Base-by-base conservation (phyloP, 2,113 vertebrate species). In the Triplophysa siluroides region DNA sequence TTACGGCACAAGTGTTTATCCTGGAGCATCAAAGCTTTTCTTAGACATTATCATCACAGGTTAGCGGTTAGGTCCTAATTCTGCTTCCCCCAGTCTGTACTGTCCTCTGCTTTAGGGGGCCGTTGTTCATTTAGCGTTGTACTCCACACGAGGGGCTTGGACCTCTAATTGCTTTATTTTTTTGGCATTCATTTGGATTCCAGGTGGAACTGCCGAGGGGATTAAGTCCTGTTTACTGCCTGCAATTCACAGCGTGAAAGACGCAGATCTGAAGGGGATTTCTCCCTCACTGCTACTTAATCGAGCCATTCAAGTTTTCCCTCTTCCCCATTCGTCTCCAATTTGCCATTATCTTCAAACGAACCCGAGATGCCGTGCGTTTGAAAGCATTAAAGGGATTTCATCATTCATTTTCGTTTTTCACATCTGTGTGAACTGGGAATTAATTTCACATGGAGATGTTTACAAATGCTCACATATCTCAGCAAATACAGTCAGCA, bases 291-390 rank as follows among this genome's bases (percentile, higher is more conserved):
- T 52, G 79, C 68, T 73, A 66, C 82, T 82, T 80, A 73, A 83
- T 87, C 85, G 87, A 84, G 78, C 85, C 84, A 84, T 84, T 82
- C 68, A 85, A 83, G 81, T 87, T 78, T 69, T 60, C 67, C 64
- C 73, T 76, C 47, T 78, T 62, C 58, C 54, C 11, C 45, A 52
- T 66, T 79, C 80, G 68, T 67, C 72, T 79, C 68, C 67, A 80
- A 78, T 82, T 80, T 70, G 50, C 76, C 69, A 82, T 87, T 88
- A 89, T 90, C 91, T 88, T 89, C 88, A 91, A 88, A 90, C 76
- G 47, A 83, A 79, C 83, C 84, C 73, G 63, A 86, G 86, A 88
- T 88, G 83, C 45, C 65, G 76, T 81, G 82, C 80, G 38, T 88
- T 76, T 85, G 61, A 89, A 89, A 88, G 75, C 88, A 83, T 83